Evolutionary conservation across 1,140 invertebrate genomes (phyloP).

Genomic region (honey bee (Apis mellifera)): Amel_HAv3.1 CM009945.2:2727501-2728000

Average conservation of each 20-base stretch:
- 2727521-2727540: constrained; percentile 40
- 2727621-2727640: background rate
- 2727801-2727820: too few relatives aligned
- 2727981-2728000: too few relatives aligned
- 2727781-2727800: background rate
- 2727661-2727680: background rate
- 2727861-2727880: background rate
- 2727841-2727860: background rate
- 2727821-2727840: background rate
- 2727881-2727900: background rate
- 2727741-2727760: background rate
- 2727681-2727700: constrained; percentile 3
- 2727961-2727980: too few relatives aligned
- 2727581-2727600: constrained; percentile 2
- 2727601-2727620: constrained; percentile 10
- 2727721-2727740: background rate
- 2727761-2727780: background rate
- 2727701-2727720: background rate
- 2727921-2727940: too few relatives aligned
- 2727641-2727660: background rate
- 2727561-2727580: constrained; percentile 31
- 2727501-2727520: constrained; percentile 1
- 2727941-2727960: too few relatives aligned
- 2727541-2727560: constrained; percentile 17
- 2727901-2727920: too few relatives aligned